Evolutionary conservation across 2,888 invertebrate species (phyloP).

Genomic region (Rhorus exstirpatorius): DNA sequence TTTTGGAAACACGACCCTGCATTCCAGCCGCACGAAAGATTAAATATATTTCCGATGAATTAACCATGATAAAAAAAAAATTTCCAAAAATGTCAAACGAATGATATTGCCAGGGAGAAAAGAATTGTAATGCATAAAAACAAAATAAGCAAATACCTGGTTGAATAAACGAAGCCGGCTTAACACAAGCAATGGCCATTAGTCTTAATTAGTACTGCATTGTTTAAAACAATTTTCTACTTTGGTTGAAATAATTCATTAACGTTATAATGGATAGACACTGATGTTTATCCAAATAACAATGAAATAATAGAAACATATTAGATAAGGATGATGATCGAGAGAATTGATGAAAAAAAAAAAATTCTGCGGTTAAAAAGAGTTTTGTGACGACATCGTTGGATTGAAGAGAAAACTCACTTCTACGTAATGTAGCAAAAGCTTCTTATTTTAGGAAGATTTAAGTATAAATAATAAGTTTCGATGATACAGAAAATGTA

Average conservation of each 20-base stretch:
- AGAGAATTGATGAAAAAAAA: conserved; percentile 32
- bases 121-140: conserved; percentile 48
- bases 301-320: conserved; percentile 85
- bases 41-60: no score
- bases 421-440: conserved; percentile 43
- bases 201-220: conserved; percentile 49
- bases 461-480: conserved; percentile 27
- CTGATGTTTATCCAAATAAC: conserved; percentile 81
- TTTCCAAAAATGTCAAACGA: not conserved
- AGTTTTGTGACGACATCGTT: conserved; percentile 40
- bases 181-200: conserved; percentile 17
- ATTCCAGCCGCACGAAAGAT: no score
- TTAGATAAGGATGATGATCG: conserved; percentile 79
- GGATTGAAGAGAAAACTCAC: conserved; percentile 38
- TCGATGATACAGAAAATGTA: conserved; percentile 4
- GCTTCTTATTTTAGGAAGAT: conserved; percentile 54
- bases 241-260: conserved; percentile 74
- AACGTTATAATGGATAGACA: conserved; percentile 80
- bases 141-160: conserved; percentile 13
- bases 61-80: no score
- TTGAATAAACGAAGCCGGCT: conserved; percentile 29
- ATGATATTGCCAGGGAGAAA: not conserved
- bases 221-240: conserved; percentile 65
- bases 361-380: conserved; percentile 33
- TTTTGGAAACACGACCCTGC: no score